Percentiles rank a stretch among this genome's conserved stretches.
phyloP scores from a whole-genome alignment of 2,888 invertebrate species.

The Maniola hyperantus region DNA sequence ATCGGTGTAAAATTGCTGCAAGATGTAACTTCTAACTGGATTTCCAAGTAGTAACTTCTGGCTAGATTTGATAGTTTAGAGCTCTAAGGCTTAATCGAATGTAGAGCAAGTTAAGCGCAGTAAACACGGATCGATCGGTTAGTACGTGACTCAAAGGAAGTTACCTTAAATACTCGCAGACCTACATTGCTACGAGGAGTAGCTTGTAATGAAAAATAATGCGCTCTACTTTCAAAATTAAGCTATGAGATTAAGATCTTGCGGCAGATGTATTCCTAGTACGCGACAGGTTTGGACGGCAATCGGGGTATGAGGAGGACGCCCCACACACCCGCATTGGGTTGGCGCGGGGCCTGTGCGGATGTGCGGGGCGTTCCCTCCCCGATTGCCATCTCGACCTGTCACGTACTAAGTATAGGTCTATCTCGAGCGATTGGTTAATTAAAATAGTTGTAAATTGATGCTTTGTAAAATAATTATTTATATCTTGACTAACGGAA shows the following conservation, averaged over 20 bases:
- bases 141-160: background rate
- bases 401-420: too few species aligned
- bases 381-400: too few species aligned
- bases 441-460: too few species aligned
- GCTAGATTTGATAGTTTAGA: background rate
- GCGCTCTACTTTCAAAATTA: background rate
- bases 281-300: too few species aligned
- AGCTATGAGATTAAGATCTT: background rate
- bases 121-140: slow-evolving; percentile 3
- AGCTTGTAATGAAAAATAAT: background rate
- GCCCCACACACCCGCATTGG: too few species aligned
- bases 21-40: background rate
- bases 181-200: background rate
- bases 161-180: background rate
- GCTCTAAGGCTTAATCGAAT: slow-evolving; percentile 3
- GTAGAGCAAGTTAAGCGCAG: slow-evolving; percentile 7
- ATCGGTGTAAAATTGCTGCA: background rate
- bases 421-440: too few species aligned
- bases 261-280: too few species aligned
- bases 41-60: background rate
- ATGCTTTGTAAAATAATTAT: too few species aligned
- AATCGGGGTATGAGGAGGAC: too few species aligned
- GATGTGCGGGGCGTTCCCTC: too few species aligned
- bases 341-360: too few species aligned
- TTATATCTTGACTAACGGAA: too few species aligned